Evolutionary conservation across 2,113 vertebrate species (phyloP), one percentile per base, ranked within the genome.

Genomic region (Excalfactoria chinensis): DNA sequence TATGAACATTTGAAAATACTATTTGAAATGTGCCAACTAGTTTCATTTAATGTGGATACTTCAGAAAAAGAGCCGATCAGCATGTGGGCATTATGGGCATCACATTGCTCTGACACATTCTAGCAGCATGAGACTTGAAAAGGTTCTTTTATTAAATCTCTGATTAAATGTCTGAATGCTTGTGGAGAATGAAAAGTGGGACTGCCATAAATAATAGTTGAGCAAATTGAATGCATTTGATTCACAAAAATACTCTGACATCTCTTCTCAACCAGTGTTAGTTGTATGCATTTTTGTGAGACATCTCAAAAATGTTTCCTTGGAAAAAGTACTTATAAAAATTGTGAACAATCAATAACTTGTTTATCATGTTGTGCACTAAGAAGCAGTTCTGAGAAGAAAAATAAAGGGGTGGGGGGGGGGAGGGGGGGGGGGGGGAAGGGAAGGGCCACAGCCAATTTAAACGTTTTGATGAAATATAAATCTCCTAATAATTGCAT

Each of bases 151-250:
- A 95, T 95, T 80, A 93, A 78, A 95, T 90, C 88, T 94, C 84
- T 88, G 89, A 93, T 92, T 96, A 96, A 95, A 95, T 66, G 46
- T 93, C 89, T 94, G 86, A 92, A 58, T 84, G 46, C 75, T 94
- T 88, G 41, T 79, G 46, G n/a, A 84, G 90, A 92, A 74, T 88
- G 49, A 95, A 87, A 96, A 92, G 58, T 73, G 77, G n/a, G 60
- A 66, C 56, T 81, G 11, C 13, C 35, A 86, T 79, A 84, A 90
- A 94, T 91, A 92, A 71, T 8, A 90, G 11, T 0, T 0, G 15
- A 82, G 8, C 5, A 92, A 76, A 89, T 25, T 10, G 37, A 95
- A 82, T 63, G 19, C 7, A 63, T 89, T 73, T 76, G 66, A 81
- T 91, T 68, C 35, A 68, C 20, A 81, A 56, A 93, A 96, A 66